Evolutionary conservation across 2,113 vertebrate genomes (phyloP), one percentile per base, ranked within the genome.

Genomic region (Leucopternis melanops): DNA sequence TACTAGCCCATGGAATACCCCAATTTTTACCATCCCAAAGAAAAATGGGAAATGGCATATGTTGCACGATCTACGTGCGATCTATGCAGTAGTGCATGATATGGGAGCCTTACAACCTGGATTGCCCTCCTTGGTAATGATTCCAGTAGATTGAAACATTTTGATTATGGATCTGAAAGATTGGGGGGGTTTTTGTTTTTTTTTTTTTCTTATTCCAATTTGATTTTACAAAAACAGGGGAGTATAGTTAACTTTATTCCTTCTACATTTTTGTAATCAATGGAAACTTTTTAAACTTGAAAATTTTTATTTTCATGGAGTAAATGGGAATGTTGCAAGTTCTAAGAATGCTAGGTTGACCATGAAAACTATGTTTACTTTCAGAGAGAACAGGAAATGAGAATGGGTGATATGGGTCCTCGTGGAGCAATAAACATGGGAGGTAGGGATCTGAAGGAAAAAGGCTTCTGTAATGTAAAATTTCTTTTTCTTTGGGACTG

Each of bases 351-450:
- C 96, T 97, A 98, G 98, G 98, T 98, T 98, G 98, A 98, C 95
- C 95, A 95, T 98, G 96, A 98, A 98, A 98, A 98, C 97, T 98
- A 98, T 99, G 98, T 99, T 99, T 98, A 97, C 98, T 99, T 99
- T 97, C 99, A 99, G 99, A 99, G 99, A 98, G 99, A 99, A 99
- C 99, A 99, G 99, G 99, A 99, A 98, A 99, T 99, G 99, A 99
- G 99, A 99, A 99, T 98, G 98, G 99, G 98, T 98, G 99, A 99
- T 98, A 98, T 99, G 98, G 99, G 99, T 98, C 98, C 98, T 98
- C 99, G 99, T 98, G 99, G 99, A 99, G 98, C 98, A 98, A 98
- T 99, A 98, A 99, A 99, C 99, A 99, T 99, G 98, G 99, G 99
- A 99, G 99, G 99, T 99, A 99, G 97, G 99, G 98, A 98, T 98